Evolutionary conservation across 2,888 invertebrate species (phyloP), one percentile per base, ranked within the genome.

Genomic region (Philopedon plagiatum): DNA sequence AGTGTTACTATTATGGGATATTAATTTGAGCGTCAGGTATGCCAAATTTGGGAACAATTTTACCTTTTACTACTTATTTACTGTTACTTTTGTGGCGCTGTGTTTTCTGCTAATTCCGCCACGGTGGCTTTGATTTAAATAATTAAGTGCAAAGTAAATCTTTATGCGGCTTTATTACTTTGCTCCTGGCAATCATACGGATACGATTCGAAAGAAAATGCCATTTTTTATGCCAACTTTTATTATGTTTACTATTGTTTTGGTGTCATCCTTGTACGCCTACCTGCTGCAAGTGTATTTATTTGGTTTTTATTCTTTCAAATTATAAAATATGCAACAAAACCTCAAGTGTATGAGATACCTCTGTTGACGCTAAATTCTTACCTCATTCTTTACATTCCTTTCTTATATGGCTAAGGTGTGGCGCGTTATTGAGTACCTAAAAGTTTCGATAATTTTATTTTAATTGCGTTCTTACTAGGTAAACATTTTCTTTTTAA

Each of bases 331-430:
- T 65, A 57, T 71, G 58, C 66, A 71, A 58, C 29, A 70, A 64
- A 71, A 64, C 71, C 44, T 65, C 44, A 58, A 70, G 61, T 44
- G 57, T 65, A 64, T 34, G 37, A 65, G 62, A 54, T 60, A 71
- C 49, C 60, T 58, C 67, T 15, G 26, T 68, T 72, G 67, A 63
- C 66, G 49, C 34, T 60, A 29, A 75, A 72, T 72, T 77, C 78
- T 78, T 78, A 77, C 75, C 76, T 77, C 83, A 84, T 85, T 83
- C 84, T 76, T 81, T 67, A 77, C 82, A 85, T 85, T 82, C 84
- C 83, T 75, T 69, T 79, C 76, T 70, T 79, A 77, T 78, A 79
- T 80, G 80, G 80, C 76, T 77, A 83, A 84, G 84, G 85, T 84
- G 84, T 84, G 85, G 83, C 83, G 75, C 66, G 29, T 29, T 29